Conservation (phyloP, 2,888 invertebrate species). For the Phyllotreta striolata region DNA sequence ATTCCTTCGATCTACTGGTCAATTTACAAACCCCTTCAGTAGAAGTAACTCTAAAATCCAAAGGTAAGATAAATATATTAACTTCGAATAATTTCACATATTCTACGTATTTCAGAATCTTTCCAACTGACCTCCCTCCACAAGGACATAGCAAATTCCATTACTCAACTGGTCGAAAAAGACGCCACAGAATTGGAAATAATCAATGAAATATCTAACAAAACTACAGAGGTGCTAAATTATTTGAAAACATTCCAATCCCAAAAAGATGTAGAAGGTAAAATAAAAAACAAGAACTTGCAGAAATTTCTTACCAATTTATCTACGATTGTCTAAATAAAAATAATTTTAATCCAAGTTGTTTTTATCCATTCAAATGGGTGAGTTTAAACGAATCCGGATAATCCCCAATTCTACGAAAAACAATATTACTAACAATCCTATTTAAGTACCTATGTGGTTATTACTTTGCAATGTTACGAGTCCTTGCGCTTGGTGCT, state of each 20-base stretch:
- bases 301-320: conserved; percentile 21
- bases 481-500: too few relatives aligned
- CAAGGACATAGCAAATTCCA: conserved; percentile 10
- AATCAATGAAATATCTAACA: conserved; percentile 4
- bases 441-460: too few relatives aligned
- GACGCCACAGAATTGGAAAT: conserved; percentile 2
- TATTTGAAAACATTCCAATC: neutral
- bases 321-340: neutral
- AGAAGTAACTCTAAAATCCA: conserved; percentile 5
- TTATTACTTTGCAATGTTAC: too few relatives aligned
- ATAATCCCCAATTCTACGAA: too few relatives aligned
- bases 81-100: neutral
- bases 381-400: too few relatives aligned
- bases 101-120: neutral
- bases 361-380: too few relatives aligned
- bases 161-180: conserved; percentile 11
- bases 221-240: conserved; percentile 11
- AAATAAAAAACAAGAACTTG: conserved; percentile 11
- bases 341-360: too few relatives aligned
- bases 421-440: too few relatives aligned
- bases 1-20: conserved; percentile 10
- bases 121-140: conserved; percentile 14
- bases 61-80: neutral
- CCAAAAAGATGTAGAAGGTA: neutral
- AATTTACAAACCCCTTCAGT: conserved; percentile 7